Conservation (phyloP, 2,888 invertebrate genomes). For the Philhelius pedissequus region DNA sequence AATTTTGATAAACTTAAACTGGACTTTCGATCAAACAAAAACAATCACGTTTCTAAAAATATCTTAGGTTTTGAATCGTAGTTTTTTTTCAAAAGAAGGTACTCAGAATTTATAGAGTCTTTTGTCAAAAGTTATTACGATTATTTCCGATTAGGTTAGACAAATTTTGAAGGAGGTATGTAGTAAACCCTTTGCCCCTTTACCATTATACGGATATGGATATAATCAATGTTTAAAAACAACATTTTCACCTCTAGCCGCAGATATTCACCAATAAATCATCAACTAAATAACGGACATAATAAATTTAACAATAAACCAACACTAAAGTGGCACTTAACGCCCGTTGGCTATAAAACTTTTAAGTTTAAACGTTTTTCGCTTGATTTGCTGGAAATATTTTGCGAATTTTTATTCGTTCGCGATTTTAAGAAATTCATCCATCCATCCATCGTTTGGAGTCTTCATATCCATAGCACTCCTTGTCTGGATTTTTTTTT, state of each 20-base stretch:
- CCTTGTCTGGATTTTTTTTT: background rate
- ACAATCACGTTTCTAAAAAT: too few relatives aligned
- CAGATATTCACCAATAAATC: conserved; percentile 62
- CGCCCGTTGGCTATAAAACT: conserved; percentile 49
- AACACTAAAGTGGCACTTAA: conserved; percentile 68
- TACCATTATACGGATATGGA: background rate
- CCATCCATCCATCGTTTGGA: conserved; percentile 28
- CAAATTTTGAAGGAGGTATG: background rate
- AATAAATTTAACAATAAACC: conserved; percentile 67
- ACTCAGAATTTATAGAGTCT: too few relatives aligned
- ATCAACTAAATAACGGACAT: conserved; percentile 63
- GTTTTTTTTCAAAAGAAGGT: too few relatives aligned
- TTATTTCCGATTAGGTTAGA: too few relatives aligned
- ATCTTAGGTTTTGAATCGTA: too few relatives aligned
- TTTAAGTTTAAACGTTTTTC: conserved; percentile 52
- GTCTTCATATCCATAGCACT: background rate
- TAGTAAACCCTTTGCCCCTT: background rate
- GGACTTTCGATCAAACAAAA: too few relatives aligned
- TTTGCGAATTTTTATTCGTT: background rate
- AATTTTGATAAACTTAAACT: too few relatives aligned
- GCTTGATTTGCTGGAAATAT: conserved; percentile 13
- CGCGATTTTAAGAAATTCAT: conserved; percentile 17
- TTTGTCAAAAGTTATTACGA: too few relatives aligned
- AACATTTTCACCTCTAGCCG: conserved; percentile 63
- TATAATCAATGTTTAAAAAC: conserved; percentile 37